phyloP scores from a whole-genome alignment of 2,888 invertebrate species.

The Homarus gammarus region DNA sequence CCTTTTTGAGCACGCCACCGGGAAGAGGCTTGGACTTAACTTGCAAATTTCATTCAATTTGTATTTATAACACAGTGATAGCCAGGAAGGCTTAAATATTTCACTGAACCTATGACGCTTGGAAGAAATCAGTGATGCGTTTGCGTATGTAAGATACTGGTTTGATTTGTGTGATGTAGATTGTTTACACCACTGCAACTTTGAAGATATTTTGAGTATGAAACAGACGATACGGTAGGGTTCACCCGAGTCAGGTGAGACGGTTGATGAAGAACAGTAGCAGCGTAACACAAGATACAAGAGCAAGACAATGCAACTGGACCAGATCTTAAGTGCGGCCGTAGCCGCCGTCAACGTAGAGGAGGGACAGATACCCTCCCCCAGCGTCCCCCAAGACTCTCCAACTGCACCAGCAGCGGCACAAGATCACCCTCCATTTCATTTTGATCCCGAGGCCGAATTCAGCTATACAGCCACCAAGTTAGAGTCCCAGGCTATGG shows the following conservation, averaged over 20 bases:
- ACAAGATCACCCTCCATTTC: background rate
- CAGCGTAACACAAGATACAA: background rate
- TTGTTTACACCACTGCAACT: no score
- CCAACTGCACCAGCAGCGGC: constrained; percentile 27
- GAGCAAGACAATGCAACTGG: constrained; percentile 66
- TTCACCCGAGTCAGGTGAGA: background rate
- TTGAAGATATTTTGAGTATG: no score
- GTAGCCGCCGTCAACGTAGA: constrained; percentile 73
- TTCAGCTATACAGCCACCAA: background rate
- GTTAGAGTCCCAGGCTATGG: background rate
- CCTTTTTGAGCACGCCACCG: no score
- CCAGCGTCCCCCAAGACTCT: constrained; percentile 31
- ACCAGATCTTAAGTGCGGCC: constrained; percentile 73
- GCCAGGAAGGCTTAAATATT: no score
- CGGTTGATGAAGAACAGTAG: background rate
- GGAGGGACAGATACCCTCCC: constrained; percentile 36
- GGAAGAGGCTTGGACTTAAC: no score
- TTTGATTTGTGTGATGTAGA: no score
- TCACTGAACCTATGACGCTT: no score
- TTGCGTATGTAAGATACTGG: no score
- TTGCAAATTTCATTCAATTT: no score
- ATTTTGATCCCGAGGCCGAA: background rate
- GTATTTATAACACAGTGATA: no score
- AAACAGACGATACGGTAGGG: no score
- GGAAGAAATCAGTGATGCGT: no score